Evolutionary conservation across 2,888 invertebrate species (phyloP).

Genomic region (Caenorhabditis auriculariae): DNA sequence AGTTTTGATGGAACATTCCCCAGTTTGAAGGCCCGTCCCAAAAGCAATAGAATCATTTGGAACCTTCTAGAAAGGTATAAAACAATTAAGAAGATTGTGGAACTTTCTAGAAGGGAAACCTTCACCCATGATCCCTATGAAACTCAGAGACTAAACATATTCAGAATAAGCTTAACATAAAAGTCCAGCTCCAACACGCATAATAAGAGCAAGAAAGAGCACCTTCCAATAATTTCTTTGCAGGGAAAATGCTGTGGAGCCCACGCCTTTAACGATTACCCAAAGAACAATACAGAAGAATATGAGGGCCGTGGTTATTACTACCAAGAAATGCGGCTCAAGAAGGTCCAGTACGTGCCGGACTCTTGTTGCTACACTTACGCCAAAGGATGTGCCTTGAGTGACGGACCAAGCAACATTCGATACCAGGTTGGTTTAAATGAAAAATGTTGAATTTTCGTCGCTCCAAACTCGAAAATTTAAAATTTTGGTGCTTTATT

Average conservation of each 20-base stretch:
- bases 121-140: too few relatives aligned
- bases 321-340: neutral
- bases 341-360: conserved; percentile 30
- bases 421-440: conserved; percentile 23
- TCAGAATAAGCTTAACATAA: too few relatives aligned
- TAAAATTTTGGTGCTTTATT: too few relatives aligned
- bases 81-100: conserved; percentile 13
- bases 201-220: neutral
- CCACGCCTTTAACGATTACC: conserved; percentile 25
- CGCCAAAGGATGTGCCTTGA: conserved; percentile 23
- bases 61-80: neutral
- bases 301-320: conserved; percentile 17
- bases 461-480: too few relatives aligned
- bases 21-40: too few relatives aligned
- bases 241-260: conserved; percentile 39
- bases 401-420: conserved; percentile 37
- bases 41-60: too few relatives aligned
- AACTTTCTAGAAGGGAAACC: too few relatives aligned
- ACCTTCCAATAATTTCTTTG: neutral
- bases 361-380: conserved; percentile 33
- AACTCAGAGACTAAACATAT: too few relatives aligned
- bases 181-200: conserved; percentile 5
- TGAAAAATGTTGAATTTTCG: too few relatives aligned
- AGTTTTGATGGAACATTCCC: too few relatives aligned
- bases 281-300: conserved; percentile 14